Evolutionary conservation across 2,797 vertebrate species (phyloP), one percentile per base, ranked within the genome.

Genomic region (Arnoldichthys spilopterus): DNA sequence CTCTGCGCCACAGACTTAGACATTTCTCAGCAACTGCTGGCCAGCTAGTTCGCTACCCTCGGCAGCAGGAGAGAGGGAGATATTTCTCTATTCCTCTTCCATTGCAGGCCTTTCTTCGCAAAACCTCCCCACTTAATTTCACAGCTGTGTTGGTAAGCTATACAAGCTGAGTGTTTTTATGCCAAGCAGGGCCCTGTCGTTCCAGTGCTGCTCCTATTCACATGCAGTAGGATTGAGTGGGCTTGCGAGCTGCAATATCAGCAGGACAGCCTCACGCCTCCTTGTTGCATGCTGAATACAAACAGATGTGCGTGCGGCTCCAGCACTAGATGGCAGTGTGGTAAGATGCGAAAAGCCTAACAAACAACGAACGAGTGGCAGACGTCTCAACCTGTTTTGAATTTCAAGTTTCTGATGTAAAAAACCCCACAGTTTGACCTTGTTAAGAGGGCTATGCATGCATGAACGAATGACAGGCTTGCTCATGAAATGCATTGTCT

Each of bases 251-350:
- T 54, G 34, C 45, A 72, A 62, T 32, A 77, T 74, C 43, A 80
- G 85, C 75, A 76, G 73, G 47, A 37, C 82, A 82, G 79, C 81
- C 75, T 59, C 47, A 62, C 45, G 74, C 53, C 61, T 59, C 34
- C 64, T 34, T 64, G 18, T 64, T 74, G 62, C 53, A 66, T 59
- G 18, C 30, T 13, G n/a, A 71, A 16, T 53, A 47, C 70, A 68
- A 81, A 72, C 28, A 49, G 54, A 37, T 9, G 8, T 28, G 54
- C 18, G 37, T n/a, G n/a, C 54, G 22, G 32, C 69, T 26, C 56
- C 54, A 64, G 69, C 85, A 83, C 85, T 84, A 84, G 85, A 84
- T 81, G 80, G 84, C 84, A 85, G 78, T 79, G 66, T 82, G 74
- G 76, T 80, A 63, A 82, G 78, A 75, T 22, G 15, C 24, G 63